Base-by-base conservation (phyloP, 2,888 invertebrate genomes). In the Cryptophagus acutangulus region DNA sequence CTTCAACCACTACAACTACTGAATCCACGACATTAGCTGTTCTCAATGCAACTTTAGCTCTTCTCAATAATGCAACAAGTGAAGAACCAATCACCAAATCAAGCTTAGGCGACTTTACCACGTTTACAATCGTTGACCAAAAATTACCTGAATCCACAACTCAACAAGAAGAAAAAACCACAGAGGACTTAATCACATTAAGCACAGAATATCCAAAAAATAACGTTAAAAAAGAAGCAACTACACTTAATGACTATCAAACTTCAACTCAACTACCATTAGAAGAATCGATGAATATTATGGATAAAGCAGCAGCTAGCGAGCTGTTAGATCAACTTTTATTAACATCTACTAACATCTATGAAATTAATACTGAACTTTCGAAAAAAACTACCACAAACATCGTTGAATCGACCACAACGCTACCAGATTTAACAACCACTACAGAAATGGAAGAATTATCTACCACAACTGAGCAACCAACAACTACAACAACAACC, bases 311-410 rank as follows among this genome's bases (percentile, higher is more conserved):
- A 15, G 46, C 51, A 4, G 47, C 52, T 20, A 52, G 57, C 9
- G 58, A 59, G 46, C 45, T 60, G 17, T 46, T 66, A 20, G 58
- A 66, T 37, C 61, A 66, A 42, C 46, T 65, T 6, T 41, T 66
- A 17, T 39, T 63, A 4, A 56, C 61, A 2, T 58, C 62, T 1
- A 66, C 65, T 0, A 64, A 65, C 42, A 62, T 66, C 40, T 61
- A 65, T 38, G 63, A 66, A 48, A 64, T 67, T 17, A 67, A 67
- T 40, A 56, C 61, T 5, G 62, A 66, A 42, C 40, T 66, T 17
- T 44, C 54, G 3, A 34, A 42, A 20, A 38, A 41, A 15, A 25
- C 20, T 20, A 15, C 33, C 14, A 41, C 38, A 14, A 30, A 17
- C 5, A 16, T 31, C 2, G 10, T 35, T 30, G 17, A 35, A 17